Evolutionary conservation across 2,113 vertebrate genomes (phyloP).

Genomic region (Corythaeola cristata): DNA sequence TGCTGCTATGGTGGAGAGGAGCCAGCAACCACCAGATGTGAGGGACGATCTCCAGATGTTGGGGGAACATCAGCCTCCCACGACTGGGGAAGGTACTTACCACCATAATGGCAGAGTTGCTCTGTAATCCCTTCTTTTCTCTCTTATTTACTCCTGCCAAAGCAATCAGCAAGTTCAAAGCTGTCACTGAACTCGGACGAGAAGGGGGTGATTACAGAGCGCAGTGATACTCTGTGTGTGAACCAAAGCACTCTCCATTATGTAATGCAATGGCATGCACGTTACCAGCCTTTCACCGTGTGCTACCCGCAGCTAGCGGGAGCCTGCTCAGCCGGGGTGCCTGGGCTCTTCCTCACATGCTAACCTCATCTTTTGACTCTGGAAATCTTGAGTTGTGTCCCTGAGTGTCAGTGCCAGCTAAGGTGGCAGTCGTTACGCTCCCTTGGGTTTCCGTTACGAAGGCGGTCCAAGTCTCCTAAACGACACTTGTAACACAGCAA

Average conservation of each 20-base stretch:
- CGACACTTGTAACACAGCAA: neutral
- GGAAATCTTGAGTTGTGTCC: neutral
- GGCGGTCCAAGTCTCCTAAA: constrained; percentile 1
- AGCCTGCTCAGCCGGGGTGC: neutral
- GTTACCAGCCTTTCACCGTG: neutral
- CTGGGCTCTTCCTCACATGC: neutral
- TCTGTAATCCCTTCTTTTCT: neutral
- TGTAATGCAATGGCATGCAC: neutral
- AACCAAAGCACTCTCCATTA: constrained; percentile 25
- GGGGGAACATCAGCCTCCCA: neutral
- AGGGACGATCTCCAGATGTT: neutral
- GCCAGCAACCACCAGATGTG: neutral
- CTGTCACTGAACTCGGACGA: neutral
- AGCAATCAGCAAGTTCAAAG: constrained; percentile 33
- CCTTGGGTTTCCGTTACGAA: neutral
- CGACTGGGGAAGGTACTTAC: neutral
- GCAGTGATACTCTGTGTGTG: neutral
- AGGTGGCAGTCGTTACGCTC: neutral
- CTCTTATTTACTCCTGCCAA: constrained; percentile 2
- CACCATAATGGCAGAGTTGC: neutral
- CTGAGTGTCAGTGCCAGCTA: neutral
- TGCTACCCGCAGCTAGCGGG: neutral
- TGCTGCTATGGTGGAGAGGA: neutral
- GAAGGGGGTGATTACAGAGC: constrained; percentile 1
- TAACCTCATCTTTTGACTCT: constrained; percentile 11